A percentile compares a stretch with the other conserved stretches of the same genome.
These are phyloP conservation scores for Watersipora subatra DNA, from an alignment of 1,140 invertebrate genomes.

Conservation along the genomic window DNA sequence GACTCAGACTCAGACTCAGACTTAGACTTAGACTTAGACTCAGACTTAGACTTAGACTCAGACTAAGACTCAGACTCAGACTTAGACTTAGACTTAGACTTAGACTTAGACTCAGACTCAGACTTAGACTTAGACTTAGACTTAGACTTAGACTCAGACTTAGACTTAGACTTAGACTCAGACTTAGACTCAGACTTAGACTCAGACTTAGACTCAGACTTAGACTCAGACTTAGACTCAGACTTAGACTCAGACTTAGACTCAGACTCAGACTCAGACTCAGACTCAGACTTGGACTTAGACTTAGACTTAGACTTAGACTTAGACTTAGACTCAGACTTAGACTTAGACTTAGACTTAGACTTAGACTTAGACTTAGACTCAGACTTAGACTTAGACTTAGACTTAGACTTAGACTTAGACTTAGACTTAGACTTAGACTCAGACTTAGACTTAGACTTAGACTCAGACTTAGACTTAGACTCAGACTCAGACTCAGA, in stretches of 20 bases:
- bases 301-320: neutral
- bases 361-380: neutral
- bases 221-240: neutral
- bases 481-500: neutral
- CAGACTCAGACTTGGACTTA: neutral
- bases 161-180: neutral
- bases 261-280: neutral
- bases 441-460: neutral
- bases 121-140: neutral
- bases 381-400: neutral
- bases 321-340: neutral
- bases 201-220: neutral
- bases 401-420: neutral
- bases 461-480: neutral
- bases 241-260: neutral
- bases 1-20: neutral
- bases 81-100: neutral
- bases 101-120: neutral
- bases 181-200: neutral
- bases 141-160: neutral
- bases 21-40: neutral
- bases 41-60: neutral
- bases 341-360: neutral
- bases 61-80: no score
- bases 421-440: neutral